Evolutionary conservation across 2,797 vertebrate species (phyloP).

Genomic region (Acanthurus tractus): DNA sequence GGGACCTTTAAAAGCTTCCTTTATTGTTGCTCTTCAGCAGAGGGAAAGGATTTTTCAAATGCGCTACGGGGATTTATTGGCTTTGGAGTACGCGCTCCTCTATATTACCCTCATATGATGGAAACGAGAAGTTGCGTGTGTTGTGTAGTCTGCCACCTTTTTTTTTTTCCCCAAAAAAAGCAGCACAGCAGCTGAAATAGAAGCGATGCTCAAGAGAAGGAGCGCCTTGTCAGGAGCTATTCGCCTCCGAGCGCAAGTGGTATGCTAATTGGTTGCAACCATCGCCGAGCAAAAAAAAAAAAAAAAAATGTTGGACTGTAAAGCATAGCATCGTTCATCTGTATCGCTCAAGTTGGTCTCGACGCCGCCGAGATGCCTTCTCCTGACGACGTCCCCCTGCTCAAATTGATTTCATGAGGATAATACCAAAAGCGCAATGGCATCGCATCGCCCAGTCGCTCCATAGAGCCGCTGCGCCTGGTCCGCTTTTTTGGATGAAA

Average conservation of each 20-base stretch:
- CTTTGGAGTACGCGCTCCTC: slow-evolving; percentile 65
- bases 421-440: slow-evolving; percentile 80
- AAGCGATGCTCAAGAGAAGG: slow-evolving; percentile 72
- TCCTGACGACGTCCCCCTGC: slow-evolving; percentile 66
- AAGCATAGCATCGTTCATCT: slow-evolving; percentile 67
- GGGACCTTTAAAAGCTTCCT: slow-evolving; percentile 72
- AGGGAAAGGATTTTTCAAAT: slow-evolving; percentile 73
- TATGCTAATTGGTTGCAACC: slow-evolving; percentile 82
- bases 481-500: slow-evolving; percentile 80
- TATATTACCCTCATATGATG: slow-evolving; percentile 51
- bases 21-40: slow-evolving; percentile 74
- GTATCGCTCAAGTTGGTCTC: slow-evolving; percentile 69
- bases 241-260: slow-evolving; percentile 79
- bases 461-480: slow-evolving; percentile 81
- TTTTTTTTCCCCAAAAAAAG: slow-evolving; percentile 68
- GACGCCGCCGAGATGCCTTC: slow-evolving; percentile 70
- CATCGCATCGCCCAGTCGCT: slow-evolving; percentile 80
- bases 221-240: slow-evolving; percentile 77
- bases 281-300: slow-evolving; percentile 58
- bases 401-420: slow-evolving; percentile 82
- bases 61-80: slow-evolving; percentile 73
- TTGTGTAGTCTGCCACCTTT: slow-evolving; percentile 70
- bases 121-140: slow-evolving; percentile 75
- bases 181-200: slow-evolving; percentile 70
- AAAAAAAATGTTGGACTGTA: slow-evolving; percentile 76